Conservation (phyloP, 2,113 vertebrate genomes). For the Pungitius pungitius region DNA sequence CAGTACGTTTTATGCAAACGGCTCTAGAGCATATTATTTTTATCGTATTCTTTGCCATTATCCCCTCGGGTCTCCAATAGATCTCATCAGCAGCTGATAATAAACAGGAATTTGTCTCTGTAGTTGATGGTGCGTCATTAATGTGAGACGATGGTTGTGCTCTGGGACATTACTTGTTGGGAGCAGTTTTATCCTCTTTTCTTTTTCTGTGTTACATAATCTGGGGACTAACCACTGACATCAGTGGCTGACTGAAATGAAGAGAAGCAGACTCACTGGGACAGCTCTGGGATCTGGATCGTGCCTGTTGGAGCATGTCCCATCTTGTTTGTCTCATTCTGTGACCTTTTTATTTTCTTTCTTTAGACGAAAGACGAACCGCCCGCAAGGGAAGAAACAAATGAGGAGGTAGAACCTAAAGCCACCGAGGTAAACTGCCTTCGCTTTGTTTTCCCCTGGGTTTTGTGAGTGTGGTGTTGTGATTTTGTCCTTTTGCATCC, state of each 20-base stretch:
- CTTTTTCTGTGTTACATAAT: not conserved
- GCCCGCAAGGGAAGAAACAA: constrained; percentile 29
- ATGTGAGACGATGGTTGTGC: constrained; percentile 11
- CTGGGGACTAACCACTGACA: constrained; percentile 16
- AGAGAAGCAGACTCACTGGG: not conserved
- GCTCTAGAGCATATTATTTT: not conserved
- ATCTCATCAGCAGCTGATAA: constrained; percentile 26
- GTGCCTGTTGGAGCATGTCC: not conserved
- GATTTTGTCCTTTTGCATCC: not conserved
- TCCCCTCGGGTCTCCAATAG: not conserved
- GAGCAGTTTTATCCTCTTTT: constrained; percentile 15
- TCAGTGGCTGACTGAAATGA: constrained; percentile 8
- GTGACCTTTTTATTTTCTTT: not conserved
- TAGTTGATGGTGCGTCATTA: constrained; percentile 23
- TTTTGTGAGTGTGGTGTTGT: not conserved
- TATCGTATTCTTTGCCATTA: constrained; percentile 10
- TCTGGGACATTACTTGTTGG: not conserved
- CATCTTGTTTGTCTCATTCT: not conserved
- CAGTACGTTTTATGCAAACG: constrained; percentile 1
- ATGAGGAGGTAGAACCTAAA: constrained; percentile 49
- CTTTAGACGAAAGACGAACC: constrained; percentile 57
- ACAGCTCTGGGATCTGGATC: not conserved
- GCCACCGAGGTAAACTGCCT: constrained; percentile 59
- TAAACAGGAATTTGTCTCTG: constrained; percentile 27
- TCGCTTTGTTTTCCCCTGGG: not conserved